phyloP scores from a whole-genome alignment of 2,113 vertebrate species.

The Andinoacara biseriatus region DNA sequence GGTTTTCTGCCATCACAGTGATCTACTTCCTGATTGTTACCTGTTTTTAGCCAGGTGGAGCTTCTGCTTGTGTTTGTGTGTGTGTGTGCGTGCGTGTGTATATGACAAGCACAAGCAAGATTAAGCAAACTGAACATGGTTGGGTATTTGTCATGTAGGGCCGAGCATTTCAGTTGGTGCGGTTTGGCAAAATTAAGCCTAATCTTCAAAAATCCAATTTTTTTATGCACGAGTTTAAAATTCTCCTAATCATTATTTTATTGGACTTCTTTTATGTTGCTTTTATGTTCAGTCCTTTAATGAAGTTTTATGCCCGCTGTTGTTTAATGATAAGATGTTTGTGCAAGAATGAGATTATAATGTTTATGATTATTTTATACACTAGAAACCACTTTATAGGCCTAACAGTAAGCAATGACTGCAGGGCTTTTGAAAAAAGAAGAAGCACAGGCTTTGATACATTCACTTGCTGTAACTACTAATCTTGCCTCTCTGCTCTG shows the following conservation, averaged over 20 bases:
- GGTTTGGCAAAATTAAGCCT: slow-evolving; percentile 23
- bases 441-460: slow-evolving; percentile 7
- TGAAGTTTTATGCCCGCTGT: slow-evolving; percentile 41
- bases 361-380: slow-evolving; percentile 51
- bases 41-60: slow-evolving; percentile 37
- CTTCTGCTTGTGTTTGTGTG: neutral
- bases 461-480: neutral
- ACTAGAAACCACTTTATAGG: slow-evolving; percentile 40
- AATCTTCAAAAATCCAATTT: slow-evolving; percentile 43
- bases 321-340: slow-evolving; percentile 61
- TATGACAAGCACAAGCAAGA: neutral
- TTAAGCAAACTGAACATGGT: neutral
- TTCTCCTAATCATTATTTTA: slow-evolving; percentile 36
- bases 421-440: neutral
- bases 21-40: slow-evolving; percentile 56
- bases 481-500: slow-evolving; percentile 13
- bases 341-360: slow-evolving; percentile 53
- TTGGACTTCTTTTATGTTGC: slow-evolving; percentile 49
- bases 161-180: slow-evolving; percentile 14
- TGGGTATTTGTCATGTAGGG: neutral
- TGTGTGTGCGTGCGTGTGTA: too few relatives aligned
- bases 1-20: slow-evolving; percentile 32
- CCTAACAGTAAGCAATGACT: slow-evolving; percentile 21
- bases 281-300: slow-evolving; percentile 51
- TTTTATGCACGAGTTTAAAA: slow-evolving; percentile 42